Conservation (phyloP, 1,140 invertebrate genomes). For the Galleria mellonella region DNA sequence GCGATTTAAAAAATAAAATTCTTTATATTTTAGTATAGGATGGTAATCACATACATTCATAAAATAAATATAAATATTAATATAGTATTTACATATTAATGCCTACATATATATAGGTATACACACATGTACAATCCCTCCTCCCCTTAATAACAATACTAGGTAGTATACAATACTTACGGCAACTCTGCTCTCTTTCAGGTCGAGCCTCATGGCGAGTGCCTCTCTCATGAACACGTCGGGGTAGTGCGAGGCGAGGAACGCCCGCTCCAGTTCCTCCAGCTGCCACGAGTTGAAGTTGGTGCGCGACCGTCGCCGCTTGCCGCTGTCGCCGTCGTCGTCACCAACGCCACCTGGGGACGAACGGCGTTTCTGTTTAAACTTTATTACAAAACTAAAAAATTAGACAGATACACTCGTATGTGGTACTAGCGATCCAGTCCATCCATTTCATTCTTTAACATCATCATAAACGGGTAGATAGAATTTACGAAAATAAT, state of each 20-base stretch:
- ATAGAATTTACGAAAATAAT: too few relatives aligned
- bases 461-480: conserved; percentile 1
- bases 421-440: too few relatives aligned
- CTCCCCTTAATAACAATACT: too few relatives aligned
- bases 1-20: too few relatives aligned
- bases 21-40: too few relatives aligned
- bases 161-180: too few relatives aligned
- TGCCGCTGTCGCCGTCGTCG: conserved; percentile 82
- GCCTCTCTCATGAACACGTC: conserved; percentile 99
- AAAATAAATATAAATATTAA: too few relatives aligned
- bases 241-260: conserved; percentile 97
- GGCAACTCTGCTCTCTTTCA: conserved; percentile 98
- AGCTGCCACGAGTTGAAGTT: conserved; percentile 99
- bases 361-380: background rate
- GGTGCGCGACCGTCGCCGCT: conserved; percentile 92
- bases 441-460: conserved; percentile 1
- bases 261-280: conserved; percentile 97
- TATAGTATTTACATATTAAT: too few relatives aligned
- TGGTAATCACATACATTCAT: too few relatives aligned
- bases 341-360: conserved; percentile 71
- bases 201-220: conserved; percentile 93
- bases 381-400: background rate
- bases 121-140: too few relatives aligned
- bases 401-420: too few relatives aligned
- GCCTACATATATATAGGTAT: too few relatives aligned